Percentiles rank a stretch among this genome's conserved stretches.
Evolutionary conservation across 1,140 invertebrate species (phyloP).

Genomic region (Brachionus rubens): DNA sequence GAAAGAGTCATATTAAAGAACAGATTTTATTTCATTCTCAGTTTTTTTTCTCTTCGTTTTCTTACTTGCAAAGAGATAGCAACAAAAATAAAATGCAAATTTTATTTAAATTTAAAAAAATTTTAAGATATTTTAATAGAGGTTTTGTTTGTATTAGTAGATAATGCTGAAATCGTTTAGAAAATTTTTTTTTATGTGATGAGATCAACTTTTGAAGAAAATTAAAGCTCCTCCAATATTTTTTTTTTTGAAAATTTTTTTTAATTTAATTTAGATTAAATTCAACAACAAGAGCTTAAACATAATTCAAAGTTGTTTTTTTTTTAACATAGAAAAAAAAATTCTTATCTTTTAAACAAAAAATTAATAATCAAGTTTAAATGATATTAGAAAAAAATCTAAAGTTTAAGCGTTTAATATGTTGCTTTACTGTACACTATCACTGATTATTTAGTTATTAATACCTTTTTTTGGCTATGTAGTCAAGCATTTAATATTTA

Average conservation of each 20-base stretch:
- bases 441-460: slow-evolving; percentile 34
- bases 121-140: neutral
- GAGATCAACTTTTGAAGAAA: neutral
- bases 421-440: neutral
- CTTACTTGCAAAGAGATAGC: neutral
- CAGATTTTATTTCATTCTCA: slow-evolving; percentile 31
- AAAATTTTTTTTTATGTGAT: no score
- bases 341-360: slow-evolving; percentile 26
- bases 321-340: slow-evolving; percentile 17
- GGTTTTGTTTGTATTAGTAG: slow-evolving; percentile 39
- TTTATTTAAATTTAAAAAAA: slow-evolving; percentile 10
- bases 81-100: slow-evolving; percentile 27
- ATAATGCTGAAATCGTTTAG: slow-evolving; percentile 41
- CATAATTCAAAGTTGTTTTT: slow-evolving; percentile 20
- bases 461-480: neutral
- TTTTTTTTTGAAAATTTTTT: slow-evolving; percentile 20
- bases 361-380: no score
- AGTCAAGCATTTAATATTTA: slow-evolving; percentile 5
- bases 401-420: neutral
- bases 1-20: slow-evolving; percentile 9
- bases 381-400: neutral
- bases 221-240: slow-evolving; percentile 7
- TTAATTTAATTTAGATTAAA: no score
- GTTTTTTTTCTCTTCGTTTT: no score
- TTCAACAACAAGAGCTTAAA: slow-evolving; percentile 19